These are phyloP conservation scores for Agrenia bidenticulata DNA, from an alignment of 2,888 invertebrate genomes.

Conservation along the genomic window DNA sequence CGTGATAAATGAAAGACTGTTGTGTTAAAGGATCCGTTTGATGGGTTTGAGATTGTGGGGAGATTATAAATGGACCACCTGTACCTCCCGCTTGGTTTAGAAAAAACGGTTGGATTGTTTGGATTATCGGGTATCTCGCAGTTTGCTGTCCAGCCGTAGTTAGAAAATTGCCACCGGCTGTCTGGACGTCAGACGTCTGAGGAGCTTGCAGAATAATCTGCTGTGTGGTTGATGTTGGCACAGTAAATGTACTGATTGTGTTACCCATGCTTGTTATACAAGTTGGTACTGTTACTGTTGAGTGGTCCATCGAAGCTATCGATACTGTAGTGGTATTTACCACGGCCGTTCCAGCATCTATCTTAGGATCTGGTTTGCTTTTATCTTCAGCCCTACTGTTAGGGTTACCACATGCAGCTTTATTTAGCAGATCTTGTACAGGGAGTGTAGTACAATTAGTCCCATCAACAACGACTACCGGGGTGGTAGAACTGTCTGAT, in stretches of 20 bases:
- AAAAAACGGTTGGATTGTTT: slow-evolving; percentile 52
- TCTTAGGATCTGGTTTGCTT: background rate
- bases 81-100: slow-evolving; percentile 44
- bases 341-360: background rate
- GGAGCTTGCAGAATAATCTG: background rate
- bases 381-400: no score
- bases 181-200: background rate
- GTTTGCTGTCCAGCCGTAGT: slow-evolving; percentile 2
- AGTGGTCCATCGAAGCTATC: slow-evolving; percentile 5
- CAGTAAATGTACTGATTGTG: background rate
- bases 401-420: no score
- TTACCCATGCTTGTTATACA: background rate
- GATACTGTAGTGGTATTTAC: slow-evolving; percentile 1
- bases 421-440: no score
- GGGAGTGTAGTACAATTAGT: no score
- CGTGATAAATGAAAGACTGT: slow-evolving; percentile 51
- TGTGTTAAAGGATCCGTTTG: slow-evolving; percentile 30
- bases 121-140: slow-evolving; percentile 49
- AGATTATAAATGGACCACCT: slow-evolving; percentile 48
- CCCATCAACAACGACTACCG: no score
- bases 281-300: background rate
- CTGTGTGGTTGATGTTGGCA: background rate
- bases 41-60: slow-evolving; percentile 34
- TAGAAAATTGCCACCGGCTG: background rate
- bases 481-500: no score